Percentiles rank a stretch among this genome's conserved stretches.
Evolutionary conservation across 2,888 invertebrate genomes (phyloP).

Genomic region (Polymixis lichenea): DNA sequence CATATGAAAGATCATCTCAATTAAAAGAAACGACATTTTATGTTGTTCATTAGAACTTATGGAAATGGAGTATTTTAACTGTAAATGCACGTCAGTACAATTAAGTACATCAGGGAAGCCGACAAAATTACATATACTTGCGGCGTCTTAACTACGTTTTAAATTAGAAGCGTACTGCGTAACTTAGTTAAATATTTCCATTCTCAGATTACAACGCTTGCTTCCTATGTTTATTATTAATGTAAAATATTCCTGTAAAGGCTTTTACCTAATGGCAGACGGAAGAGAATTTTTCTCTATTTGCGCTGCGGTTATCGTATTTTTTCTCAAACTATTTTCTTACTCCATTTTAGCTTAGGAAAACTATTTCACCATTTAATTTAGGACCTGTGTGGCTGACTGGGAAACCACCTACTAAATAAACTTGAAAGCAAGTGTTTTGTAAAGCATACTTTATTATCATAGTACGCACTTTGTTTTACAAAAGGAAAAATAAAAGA

Average conservation of each 20-base stretch:
- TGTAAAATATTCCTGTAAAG: constrained; percentile 3
- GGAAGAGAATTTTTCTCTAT: neutral
- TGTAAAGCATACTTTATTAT: neutral
- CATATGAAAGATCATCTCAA: too few species aligned
- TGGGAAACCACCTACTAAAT: neutral
- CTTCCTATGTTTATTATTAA: constrained; percentile 4
- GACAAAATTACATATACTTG: too few species aligned
- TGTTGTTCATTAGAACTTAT: too few species aligned
- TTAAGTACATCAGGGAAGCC: too few species aligned
- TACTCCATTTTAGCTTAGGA: neutral
- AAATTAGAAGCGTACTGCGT: neutral
- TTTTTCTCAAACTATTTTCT: constrained; percentile 20
- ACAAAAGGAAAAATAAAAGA: neutral
- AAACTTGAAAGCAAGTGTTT: neutral
- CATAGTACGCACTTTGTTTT: neutral
- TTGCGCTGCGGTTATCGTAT: neutral
- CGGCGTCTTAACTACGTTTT: neutral
- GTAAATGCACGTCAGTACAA: too few species aligned
- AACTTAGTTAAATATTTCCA: constrained; percentile 20
- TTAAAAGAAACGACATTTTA: too few species aligned
- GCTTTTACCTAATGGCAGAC: neutral
- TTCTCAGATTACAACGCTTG: neutral
- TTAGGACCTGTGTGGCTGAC: neutral
- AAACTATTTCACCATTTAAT: neutral
- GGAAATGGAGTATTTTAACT: too few species aligned